Conservation (phyloP, 2,888 invertebrate genomes). For the Plagodis pulveraria region DNA sequence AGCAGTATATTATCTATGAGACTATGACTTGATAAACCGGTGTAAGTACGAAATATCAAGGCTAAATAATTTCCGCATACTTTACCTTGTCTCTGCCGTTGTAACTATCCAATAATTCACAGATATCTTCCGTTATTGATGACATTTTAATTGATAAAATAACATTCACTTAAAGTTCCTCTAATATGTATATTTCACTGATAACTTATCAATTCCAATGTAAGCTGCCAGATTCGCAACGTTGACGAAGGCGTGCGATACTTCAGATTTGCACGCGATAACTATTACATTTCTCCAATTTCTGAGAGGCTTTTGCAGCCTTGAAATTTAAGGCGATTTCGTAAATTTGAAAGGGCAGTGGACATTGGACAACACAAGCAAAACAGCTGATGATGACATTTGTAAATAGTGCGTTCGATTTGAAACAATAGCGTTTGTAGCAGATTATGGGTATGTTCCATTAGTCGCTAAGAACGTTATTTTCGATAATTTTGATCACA, state of each 20-base stretch:
- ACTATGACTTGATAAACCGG: constrained; percentile 52
- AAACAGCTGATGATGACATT: constrained; percentile 64
- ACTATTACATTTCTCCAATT: constrained; percentile 72
- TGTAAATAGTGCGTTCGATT: constrained; percentile 11
- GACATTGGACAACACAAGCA: background rate
- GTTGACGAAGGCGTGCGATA: constrained; percentile 46
- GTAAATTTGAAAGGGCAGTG: constrained; percentile 47
- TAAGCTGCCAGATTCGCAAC: constrained; percentile 12
- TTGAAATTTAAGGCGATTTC: constrained; percentile 50
- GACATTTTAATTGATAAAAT: constrained; percentile 55
- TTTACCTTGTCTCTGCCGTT: constrained; percentile 94
- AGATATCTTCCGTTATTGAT: constrained; percentile 83
- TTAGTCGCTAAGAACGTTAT: no score
- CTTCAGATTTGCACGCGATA: constrained; percentile 53
- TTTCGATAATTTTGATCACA: no score
- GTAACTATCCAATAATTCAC: constrained; percentile 91
- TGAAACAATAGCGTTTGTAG: no score
- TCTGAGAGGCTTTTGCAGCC: constrained; percentile 48
- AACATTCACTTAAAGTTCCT: constrained; percentile 11
- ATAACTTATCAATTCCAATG: constrained; percentile 43
- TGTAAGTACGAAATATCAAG: constrained; percentile 55
- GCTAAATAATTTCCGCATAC: constrained; percentile 63
- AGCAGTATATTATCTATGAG: constrained; percentile 28
- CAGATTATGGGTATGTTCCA: no score
- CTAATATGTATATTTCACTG: constrained; percentile 35